A percentile compares a stretch with the other conserved stretches of the same genome.
phyloP scores from a whole-genome alignment of 1,140 invertebrate species.

The Drosophila auraria region DNA sequence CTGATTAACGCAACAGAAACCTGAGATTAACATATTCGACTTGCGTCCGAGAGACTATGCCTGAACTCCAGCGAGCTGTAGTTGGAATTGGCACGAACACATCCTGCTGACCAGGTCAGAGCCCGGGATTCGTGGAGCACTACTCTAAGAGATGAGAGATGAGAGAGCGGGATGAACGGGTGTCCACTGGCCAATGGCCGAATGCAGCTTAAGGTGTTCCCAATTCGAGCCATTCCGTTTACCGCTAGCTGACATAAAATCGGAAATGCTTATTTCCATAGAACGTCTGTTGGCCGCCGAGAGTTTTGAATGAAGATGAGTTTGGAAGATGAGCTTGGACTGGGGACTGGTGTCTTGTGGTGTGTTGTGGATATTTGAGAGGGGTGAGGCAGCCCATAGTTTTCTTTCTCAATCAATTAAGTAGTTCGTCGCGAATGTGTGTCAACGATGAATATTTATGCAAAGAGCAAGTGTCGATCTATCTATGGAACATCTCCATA shows the following conservation, averaged over 20 bases:
- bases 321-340: conserved; percentile 13
- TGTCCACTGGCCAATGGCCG: conserved; percentile 8
- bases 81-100: conserved; percentile 18
- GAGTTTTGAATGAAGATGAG: conserved; percentile 65
- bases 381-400: conserved; percentile 31
- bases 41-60: neutral
- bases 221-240: conserved; percentile 71
- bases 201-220: conserved; percentile 57
- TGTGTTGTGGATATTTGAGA: neutral
- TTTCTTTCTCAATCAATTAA: conserved; percentile 79
- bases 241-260: conserved; percentile 79
- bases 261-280: conserved; percentile 72
- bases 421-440: conserved; percentile 68
- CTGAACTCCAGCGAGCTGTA: conserved; percentile 11
- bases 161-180: neutral
- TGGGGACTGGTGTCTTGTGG: neutral
- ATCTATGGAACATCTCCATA: conserved; percentile 12
- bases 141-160: neutral
- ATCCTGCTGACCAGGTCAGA: conserved; percentile 45
- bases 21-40: conserved; percentile 58
- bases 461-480: conserved; percentile 61
- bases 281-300: conserved; percentile 51
- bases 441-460: conserved; percentile 72
- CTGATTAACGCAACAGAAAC: conserved; percentile 57
- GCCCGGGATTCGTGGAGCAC: neutral